These are phyloP conservation scores for Vultur gryphus DNA, from an alignment of 2,797 vertebrate species.

Conservation along the genomic window DNA sequence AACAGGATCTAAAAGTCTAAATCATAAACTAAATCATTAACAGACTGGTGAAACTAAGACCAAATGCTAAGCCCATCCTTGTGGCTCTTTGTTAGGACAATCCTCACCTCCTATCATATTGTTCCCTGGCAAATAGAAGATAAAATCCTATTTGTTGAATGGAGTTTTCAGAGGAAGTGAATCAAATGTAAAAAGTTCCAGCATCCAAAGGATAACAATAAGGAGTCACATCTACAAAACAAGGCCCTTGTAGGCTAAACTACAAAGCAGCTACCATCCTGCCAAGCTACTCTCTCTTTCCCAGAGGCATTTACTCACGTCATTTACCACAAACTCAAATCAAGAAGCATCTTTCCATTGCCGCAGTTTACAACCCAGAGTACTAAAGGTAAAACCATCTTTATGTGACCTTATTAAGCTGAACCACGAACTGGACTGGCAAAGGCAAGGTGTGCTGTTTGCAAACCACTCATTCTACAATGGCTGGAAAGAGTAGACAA, in stretches of 20 bases:
- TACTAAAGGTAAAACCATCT: not conserved
- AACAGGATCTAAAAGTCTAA: not conserved
- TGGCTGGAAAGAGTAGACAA: not conserved
- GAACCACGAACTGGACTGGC: not conserved
- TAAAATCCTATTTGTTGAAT: not conserved
- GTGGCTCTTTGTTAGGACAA: not conserved
- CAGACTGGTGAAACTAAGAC: not conserved
- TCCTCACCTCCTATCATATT: accelerated
- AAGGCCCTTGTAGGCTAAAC: accelerated
- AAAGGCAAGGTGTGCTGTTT: not conserved
- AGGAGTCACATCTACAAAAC: accelerated
- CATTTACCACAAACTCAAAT: no score
- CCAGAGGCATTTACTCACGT: not conserved
- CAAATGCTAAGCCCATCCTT: not conserved
- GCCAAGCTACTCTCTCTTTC: not conserved
- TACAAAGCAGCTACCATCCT: not conserved
- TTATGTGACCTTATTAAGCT: not conserved
- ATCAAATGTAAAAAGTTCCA: accelerated
- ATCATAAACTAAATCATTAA: not conserved
- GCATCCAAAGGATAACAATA: accelerated
- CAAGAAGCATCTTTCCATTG: not conserved
- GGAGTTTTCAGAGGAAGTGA: not conserved
- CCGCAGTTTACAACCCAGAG: not conserved
- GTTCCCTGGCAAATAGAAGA: not conserved
- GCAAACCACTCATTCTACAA: not conserved